phyloP scores from a whole-genome alignment of 35 echinoderm and acorn worm genomes.

The Ptychodera flava region DNA sequence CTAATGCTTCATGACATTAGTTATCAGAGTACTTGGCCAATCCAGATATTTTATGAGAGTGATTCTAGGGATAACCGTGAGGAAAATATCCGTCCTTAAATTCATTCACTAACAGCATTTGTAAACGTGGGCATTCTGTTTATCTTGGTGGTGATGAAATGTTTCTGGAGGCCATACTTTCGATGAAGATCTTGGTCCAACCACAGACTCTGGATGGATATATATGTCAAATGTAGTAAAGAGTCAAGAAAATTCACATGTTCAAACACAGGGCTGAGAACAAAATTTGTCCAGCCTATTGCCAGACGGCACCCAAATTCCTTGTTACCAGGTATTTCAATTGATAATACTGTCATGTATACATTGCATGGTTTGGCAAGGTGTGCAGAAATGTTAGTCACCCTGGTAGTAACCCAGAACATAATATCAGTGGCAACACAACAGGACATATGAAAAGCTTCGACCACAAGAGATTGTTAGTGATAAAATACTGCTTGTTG shows the following conservation, averaged over 20 bases:
- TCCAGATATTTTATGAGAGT: conserved; percentile 35
- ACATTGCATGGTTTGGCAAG: too few relatives aligned
- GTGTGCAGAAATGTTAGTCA: too few relatives aligned
- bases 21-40: conserved; percentile 25
- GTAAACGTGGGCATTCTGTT: background rate
- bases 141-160: conserved; percentile 30
- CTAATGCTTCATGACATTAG: conserved; percentile 18
- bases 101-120: conserved; percentile 13
- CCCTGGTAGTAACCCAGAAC: too few relatives aligned
- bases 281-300: background rate
- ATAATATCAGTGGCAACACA: too few relatives aligned
- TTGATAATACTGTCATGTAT: background rate
- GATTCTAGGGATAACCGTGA: conserved; percentile 36
- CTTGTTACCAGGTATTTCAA: background rate
- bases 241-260: background rate
- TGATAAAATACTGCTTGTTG: too few relatives aligned
- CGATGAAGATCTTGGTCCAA: conserved; percentile 12
- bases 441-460: too few relatives aligned
- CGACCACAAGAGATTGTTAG: too few relatives aligned
- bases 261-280: background rate
- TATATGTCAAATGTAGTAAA: conserved; percentile 15
- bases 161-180: conserved; percentile 11
- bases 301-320: background rate
- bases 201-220: conserved; percentile 15
- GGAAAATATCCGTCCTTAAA: conserved; percentile 22